Evolutionary conservation across 2,797 vertebrate genomes (phyloP).

Genomic region (Enteromius paludinosus): DNA sequence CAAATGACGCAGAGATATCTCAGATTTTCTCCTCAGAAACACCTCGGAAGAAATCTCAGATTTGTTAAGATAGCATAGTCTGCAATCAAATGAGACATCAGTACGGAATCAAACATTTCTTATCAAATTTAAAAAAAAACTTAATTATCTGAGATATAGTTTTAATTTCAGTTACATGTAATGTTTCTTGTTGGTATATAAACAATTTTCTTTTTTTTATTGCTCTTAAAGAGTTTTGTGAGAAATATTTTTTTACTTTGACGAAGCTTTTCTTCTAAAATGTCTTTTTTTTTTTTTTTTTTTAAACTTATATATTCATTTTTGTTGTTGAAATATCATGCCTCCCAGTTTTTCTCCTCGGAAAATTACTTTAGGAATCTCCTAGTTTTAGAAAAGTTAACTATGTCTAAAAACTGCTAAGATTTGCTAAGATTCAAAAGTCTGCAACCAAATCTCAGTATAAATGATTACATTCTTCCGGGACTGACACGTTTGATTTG

Average conservation of each 20-base stretch:
- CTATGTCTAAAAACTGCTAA: background rate
- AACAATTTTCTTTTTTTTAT: background rate
- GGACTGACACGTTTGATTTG: background rate
- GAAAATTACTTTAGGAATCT: background rate
- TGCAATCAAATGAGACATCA: background rate
- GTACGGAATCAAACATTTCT: background rate
- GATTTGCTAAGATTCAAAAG: background rate
- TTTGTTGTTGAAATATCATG: background rate
- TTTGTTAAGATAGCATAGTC: background rate
- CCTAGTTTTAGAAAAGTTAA: background rate
- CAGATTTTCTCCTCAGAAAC: constrained; percentile 11
- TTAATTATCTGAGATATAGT: background rate
- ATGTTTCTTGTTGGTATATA: background rate
- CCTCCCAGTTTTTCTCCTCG: background rate
- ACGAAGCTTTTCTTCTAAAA: background rate
- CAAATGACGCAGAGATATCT: background rate
- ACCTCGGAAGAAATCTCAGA: background rate
- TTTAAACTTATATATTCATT: background rate
- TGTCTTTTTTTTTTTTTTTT: background rate
- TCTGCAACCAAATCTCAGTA: background rate
- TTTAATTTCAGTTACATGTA: background rate
- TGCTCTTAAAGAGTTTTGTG: background rate
- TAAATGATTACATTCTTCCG: background rate
- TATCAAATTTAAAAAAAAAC: too few species aligned
- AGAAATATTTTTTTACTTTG: background rate